Evolutionary conservation across 1,140 invertebrate genomes (phyloP), one percentile per base, ranked within the genome.

Genomic region (Chrysomallon squamiferum): DNA sequence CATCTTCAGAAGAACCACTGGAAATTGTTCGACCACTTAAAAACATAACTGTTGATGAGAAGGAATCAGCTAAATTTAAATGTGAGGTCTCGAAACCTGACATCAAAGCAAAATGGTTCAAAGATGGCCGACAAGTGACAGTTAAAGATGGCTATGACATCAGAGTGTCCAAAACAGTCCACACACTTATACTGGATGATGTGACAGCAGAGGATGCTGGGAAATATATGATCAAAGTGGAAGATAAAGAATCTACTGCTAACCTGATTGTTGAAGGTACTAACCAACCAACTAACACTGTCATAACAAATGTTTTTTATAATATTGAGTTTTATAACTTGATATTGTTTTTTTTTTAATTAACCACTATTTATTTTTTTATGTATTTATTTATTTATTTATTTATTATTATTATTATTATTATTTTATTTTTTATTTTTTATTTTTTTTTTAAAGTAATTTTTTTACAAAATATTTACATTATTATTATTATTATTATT

Each of bases 101-200:
- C 87, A 11, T 74, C 18, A 68, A 68, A 35, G 90, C 97, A 65
- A 90, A 92, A 74, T 99, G 97, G 97, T 90, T 88, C 6, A 93
- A 93, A 79, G 91, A 94, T 76, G 89, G 89, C 13, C 86, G 90
- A 56, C 88, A 88, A 67, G 57, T 80, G 54, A 60, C 59, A 52
- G 68, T 65, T 41, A 71, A 71, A 58, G 89, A 94, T 41, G 74
- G 73, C 22, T 74, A 73, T 58, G 75, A 78, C 32, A 77, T 82
- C 22, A 67, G 50, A 29, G 70, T 76, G 13, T 75, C 77, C 38
- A 74, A 76, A 25, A 72, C 52, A 38, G 64, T 72, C 20, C 81
- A 82, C 57, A 73, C 65, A 27, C 82, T 97, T 11, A 88, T 93
- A 11, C 90, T 97, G 18, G 90, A 90, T 62, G 91, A 92, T 71